Conservation (phyloP, 2,797 vertebrate genomes). For the Diglossa cyanea region DNA sequence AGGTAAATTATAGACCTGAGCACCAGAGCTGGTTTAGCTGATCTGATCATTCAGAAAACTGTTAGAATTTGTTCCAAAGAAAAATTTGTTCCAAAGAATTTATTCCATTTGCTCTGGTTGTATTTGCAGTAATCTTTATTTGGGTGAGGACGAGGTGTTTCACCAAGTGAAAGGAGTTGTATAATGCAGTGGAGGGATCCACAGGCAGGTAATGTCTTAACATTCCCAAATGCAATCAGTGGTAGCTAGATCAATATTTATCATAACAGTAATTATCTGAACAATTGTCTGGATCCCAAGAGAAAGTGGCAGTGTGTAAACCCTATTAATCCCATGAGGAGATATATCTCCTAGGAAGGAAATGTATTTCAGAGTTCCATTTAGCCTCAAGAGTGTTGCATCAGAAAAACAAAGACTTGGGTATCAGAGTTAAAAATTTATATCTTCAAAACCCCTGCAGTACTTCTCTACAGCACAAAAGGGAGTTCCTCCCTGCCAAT, state of each 20-base stretch:
- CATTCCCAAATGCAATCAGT: not conserved
- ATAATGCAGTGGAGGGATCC: not conserved
- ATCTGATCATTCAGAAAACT: not conserved
- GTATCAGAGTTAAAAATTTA: not conserved
- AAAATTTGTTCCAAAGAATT: not conserved
- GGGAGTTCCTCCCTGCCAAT: not conserved
- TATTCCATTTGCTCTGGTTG: accelerated
- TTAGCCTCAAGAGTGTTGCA: not conserved
- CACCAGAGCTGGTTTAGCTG: not conserved
- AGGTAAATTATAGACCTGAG: not conserved
- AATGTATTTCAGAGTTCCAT: not conserved
- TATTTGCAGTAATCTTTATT: not conserved
- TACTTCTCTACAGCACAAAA: not conserved
- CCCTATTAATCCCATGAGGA: not conserved
- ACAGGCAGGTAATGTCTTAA: not conserved
- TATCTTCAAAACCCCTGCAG: not conserved
- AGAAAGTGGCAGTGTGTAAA: not conserved
- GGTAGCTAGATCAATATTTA: not conserved
- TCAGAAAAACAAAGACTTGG: not conserved
- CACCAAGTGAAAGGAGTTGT: not conserved
- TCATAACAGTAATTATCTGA: not conserved
- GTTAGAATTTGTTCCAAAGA: not conserved
- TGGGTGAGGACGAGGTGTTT: not conserved
- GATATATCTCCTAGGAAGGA: not conserved
- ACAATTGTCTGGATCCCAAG: not conserved